Conservation (phyloP, 2,888 invertebrate species). For the Neoaliturus tenellus region DNA sequence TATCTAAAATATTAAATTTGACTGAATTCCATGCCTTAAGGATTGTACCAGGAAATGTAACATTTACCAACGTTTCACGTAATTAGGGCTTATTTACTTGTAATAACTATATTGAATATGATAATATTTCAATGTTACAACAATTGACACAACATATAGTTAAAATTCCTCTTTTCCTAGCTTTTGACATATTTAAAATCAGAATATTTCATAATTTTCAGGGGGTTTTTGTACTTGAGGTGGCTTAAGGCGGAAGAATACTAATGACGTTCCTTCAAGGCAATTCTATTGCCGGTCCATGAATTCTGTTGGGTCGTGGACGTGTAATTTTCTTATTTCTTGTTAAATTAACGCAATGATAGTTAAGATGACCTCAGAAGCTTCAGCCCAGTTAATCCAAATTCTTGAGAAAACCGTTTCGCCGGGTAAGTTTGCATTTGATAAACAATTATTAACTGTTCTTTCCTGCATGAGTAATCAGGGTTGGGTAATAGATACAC, state of each 20-base stretch:
- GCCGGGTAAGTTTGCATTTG: constrained; percentile 80
- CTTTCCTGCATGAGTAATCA: constrained; percentile 29
- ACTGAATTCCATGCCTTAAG: no score
- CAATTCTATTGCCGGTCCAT: constrained; percentile 65
- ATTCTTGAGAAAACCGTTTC: constrained; percentile 98
- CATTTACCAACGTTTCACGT: no score
- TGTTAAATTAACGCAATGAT: constrained; percentile 62
- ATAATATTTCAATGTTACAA: no score
- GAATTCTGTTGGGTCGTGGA: constrained; percentile 53
- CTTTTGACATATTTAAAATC: neutral
- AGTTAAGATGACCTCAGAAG: constrained; percentile 68
- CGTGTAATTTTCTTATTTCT: constrained; percentile 37
- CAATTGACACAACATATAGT: no score
- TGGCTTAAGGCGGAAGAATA: constrained; percentile 58
- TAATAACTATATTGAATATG: no score
- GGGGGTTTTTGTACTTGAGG: neutral
- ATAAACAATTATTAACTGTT: constrained; percentile 60
- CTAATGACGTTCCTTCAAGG: constrained; percentile 62
- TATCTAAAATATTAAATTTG: no score
- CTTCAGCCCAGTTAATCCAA: constrained; percentile 84
- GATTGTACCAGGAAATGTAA: no score
- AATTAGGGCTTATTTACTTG: no score
- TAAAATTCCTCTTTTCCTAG: no score
- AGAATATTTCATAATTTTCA: neutral
- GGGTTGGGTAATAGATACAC: constrained; percentile 30